phyloP scores from a whole-genome alignment of 2,113 vertebrate genomes.

The Antigone vipio region DNA sequence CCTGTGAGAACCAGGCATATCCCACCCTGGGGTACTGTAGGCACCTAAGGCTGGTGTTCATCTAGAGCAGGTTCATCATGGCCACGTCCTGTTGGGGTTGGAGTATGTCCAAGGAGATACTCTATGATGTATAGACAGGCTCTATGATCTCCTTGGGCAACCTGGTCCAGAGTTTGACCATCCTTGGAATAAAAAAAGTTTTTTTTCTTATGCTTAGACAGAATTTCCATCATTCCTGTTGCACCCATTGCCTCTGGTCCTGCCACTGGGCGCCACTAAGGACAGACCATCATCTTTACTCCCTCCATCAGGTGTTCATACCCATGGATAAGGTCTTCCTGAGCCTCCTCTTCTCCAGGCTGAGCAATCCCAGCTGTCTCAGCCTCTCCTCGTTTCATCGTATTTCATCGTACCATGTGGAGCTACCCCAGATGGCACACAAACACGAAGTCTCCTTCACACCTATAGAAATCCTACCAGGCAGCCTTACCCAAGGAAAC shows the following conservation, averaged over 20 bases:
- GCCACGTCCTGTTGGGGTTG: neutral
- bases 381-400: neutral
- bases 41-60: neutral
- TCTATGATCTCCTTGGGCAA: neutral
- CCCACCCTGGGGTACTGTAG: rapidly evolving
- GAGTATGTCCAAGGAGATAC: neutral
- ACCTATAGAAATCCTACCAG: neutral
- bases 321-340: neutral
- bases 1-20: neutral
- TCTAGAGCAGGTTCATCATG: neutral
- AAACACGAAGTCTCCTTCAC: neutral
- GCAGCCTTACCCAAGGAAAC: neutral
- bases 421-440: neutral
- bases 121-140: too few species aligned
- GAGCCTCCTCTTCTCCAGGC: neutral
- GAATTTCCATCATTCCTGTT: neutral
- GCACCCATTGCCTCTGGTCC: neutral
- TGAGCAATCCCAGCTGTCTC: neutral
- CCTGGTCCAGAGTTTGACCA: neutral
- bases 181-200: neutral
- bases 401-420: neutral
- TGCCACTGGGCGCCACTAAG: neutral
- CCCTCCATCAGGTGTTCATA: neutral
- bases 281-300: neutral
- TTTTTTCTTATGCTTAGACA: neutral